phyloP scores from a whole-genome alignment of 2,113 vertebrate genomes.

The Sterrhoptilus dennistouni region DNA sequence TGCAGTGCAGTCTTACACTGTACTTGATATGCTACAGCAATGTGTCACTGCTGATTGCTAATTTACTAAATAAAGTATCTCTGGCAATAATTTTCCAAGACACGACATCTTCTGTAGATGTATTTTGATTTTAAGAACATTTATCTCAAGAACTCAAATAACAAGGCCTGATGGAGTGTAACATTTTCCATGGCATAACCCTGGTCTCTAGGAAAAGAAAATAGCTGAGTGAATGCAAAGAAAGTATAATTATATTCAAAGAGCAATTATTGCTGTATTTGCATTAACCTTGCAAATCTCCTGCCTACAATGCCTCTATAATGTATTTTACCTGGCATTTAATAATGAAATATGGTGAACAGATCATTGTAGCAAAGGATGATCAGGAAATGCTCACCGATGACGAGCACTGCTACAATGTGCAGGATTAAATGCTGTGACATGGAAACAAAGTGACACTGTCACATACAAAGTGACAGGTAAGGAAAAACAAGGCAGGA shows the following conservation, averaged over 20 bases:
- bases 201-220: not conserved
- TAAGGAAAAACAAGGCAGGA: not conserved
- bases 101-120: not conserved
- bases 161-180: not conserved
- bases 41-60: not conserved
- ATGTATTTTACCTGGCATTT: slow-evolving; percentile 42
- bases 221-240: not conserved
- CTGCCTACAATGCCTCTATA: slow-evolving; percentile 28
- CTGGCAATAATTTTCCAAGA: slow-evolving; percentile 8
- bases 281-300: slow-evolving; percentile 44
- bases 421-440: not conserved
- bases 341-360: slow-evolving; percentile 17
- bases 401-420: not conserved
- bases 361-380: not conserved
- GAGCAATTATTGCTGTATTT: slow-evolving; percentile 35
- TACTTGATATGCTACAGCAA: not conserved
- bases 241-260: slow-evolving; percentile 36
- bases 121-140: slow-evolving; percentile 6
- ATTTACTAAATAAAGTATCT: slow-evolving; percentile 31
- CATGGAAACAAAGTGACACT: not conserved
- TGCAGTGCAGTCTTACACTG: not conserved
- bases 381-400: not conserved
- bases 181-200: not conserved
- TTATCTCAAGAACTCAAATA: not conserved
- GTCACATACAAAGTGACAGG: not conserved